phyloP scores from a whole-genome alignment of 2,113 vertebrate species.

The Oreochromis spilurus region DNA sequence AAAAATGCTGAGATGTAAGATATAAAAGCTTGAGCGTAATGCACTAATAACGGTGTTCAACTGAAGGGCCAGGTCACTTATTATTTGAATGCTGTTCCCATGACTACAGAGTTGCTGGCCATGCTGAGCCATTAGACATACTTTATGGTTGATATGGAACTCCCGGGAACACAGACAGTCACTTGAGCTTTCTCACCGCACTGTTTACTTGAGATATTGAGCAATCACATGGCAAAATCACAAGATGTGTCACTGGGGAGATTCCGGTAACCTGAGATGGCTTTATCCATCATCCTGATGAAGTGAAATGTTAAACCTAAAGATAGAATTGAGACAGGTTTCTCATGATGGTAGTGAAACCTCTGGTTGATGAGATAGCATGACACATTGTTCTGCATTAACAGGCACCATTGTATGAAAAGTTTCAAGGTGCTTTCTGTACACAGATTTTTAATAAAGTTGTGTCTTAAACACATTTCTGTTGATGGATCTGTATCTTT shows the following conservation, averaged over 20 bases:
- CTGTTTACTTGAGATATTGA: background rate
- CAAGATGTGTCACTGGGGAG: background rate
- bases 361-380: background rate
- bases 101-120: background rate
- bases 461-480: background rate
- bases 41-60: background rate
- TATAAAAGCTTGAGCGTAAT: background rate
- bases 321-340: background rate
- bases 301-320: background rate
- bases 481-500: rapidly evolving
- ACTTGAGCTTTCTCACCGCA: background rate
- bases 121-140: background rate
- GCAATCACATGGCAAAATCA: background rate
- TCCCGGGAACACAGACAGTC: background rate
- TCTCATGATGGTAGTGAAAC: background rate
- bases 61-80: background rate
- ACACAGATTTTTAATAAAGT: background rate
- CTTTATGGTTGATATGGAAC: background rate
- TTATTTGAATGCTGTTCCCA: slow-evolving; percentile 7
- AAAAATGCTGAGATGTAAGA: background rate
- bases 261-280: background rate
- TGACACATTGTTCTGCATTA: background rate
- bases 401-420: background rate
- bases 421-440: background rate
- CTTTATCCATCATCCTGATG: background rate